Evolutionary conservation across 2,888 invertebrate genomes (phyloP).

Genomic region (Polydesmus complanatus): DNA sequence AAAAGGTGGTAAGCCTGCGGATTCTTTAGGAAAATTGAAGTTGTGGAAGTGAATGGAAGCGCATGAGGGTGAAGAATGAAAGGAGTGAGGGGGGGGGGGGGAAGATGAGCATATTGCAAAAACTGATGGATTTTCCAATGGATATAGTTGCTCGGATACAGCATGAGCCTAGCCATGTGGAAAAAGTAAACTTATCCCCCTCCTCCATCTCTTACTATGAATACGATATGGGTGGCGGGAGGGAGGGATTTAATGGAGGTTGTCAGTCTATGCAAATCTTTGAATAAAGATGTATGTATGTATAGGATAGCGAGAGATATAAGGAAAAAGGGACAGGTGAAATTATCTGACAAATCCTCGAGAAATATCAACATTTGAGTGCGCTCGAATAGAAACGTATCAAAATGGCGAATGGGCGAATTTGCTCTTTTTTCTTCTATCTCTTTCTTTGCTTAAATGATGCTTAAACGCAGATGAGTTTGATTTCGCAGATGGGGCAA

Average conservation of each 20-base stretch:
- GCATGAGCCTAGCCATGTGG: too few relatives aligned
- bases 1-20: too few relatives aligned
- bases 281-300: background rate
- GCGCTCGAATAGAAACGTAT: background rate
- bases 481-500: background rate
- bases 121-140: too few relatives aligned
- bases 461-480: background rate
- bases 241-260: background rate
- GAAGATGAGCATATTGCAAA: too few relatives aligned
- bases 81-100: too few relatives aligned
- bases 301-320: background rate
- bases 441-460: background rate
- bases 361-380: background rate
- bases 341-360: background rate
- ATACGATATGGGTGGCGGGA: background rate
- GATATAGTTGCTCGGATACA: too few relatives aligned
- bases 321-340: background rate
- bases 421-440: background rate
- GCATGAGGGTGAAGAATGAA: too few relatives aligned
- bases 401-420: background rate
- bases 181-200: too few relatives aligned
- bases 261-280: background rate
- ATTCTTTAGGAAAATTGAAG: too few relatives aligned
- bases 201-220: too few relatives aligned
- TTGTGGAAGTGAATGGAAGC: too few relatives aligned